A percentile compares a stretch with the other conserved stretches of the same genome.
phyloP scores from a whole-genome alignment of 2,797 vertebrate species.

The Antennarius maculatus region DNA sequence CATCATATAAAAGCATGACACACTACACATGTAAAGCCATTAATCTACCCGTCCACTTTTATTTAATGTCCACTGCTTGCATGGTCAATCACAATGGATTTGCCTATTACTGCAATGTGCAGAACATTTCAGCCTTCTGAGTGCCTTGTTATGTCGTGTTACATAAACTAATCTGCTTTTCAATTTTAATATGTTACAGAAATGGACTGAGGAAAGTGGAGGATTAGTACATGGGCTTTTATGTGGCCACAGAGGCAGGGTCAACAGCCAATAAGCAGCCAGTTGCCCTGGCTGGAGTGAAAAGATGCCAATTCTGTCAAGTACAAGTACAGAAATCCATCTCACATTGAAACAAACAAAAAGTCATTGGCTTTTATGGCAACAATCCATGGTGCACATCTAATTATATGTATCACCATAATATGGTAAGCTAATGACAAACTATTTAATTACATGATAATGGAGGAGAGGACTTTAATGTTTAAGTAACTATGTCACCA shows the following conservation, averaged over 20 bases:
- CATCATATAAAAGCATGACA: not conserved
- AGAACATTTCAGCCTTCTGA: conserved; percentile 13
- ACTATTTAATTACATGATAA: not conserved
- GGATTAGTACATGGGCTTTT: conserved; percentile 53
- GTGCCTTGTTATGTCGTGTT: conserved; percentile 41
- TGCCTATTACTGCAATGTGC: conserved; percentile 14
- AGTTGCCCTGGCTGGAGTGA: conserved; percentile 38
- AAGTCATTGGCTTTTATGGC: conserved; percentile 19
- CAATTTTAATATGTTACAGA: conserved; percentile 61
- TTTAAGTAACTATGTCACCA: not conserved
- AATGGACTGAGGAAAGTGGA: conserved; percentile 45
- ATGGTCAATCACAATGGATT: conserved; percentile 26
- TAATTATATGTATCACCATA: conserved; percentile 4
- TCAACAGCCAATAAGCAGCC: conserved; percentile 39
- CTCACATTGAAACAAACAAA: conserved; percentile 33
- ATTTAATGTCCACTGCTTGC: conserved; percentile 20
- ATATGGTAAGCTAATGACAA: not conserved
- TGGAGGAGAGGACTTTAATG: not conserved
- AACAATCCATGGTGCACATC: conserved; percentile 5
- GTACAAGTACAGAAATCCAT: conserved; percentile 53
- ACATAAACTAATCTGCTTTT: conserved; percentile 46
- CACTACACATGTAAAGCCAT: not conserved
- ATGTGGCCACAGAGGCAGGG: conserved; percentile 42
- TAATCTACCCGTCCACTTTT: conserved; percentile 1
- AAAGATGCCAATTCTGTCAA: conserved; percentile 40